A percentile compares a stretch with the other conserved stretches of the same genome.
Evolutionary conservation across 2,888 invertebrate species (phyloP).

Genomic region (Drosophila parthenogenetica): DNA sequence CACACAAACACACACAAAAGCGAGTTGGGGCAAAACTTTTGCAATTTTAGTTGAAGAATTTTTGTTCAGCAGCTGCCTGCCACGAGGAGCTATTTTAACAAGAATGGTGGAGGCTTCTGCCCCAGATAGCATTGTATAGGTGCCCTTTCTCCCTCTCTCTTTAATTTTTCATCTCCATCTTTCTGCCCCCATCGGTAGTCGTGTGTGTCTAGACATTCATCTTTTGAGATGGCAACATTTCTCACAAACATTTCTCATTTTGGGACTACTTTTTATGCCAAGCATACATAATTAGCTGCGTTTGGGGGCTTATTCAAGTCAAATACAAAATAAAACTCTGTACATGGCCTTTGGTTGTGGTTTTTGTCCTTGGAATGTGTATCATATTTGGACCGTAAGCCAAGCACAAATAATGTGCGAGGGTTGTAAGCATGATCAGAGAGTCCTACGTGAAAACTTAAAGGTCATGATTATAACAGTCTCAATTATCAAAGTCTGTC

Average conservation of each 20-base stretch:
- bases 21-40: conserved; percentile 64
- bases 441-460: background rate
- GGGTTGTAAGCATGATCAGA: conserved; percentile 33
- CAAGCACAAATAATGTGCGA: conserved; percentile 25
- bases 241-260: conserved; percentile 40
- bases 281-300: conserved; percentile 64
- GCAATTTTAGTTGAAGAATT: conserved; percentile 81
- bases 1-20: conserved; percentile 33
- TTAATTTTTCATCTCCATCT: background rate
- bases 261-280: conserved; percentile 64
- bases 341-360: conserved; percentile 15
- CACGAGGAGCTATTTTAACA: conserved; percentile 23
- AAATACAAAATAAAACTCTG: conserved; percentile 27
- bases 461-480: background rate
- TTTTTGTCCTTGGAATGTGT: conserved; percentile 67
- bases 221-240: conserved; percentile 38
- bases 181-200: background rate
- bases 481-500: background rate
- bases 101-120: conserved; percentile 35
- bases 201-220: conserved; percentile 60
- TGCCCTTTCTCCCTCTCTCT: background rate
- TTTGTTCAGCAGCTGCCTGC: conserved; percentile 65
- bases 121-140: conserved; percentile 24
- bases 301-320: conserved; percentile 20
- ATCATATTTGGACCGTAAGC: conserved; percentile 58